A percentile compares a stretch with the other conserved stretches of the same genome.
phyloP scores from a whole-genome alignment of 2,797 vertebrate genomes.

The Crypturellus tataupa region DNA sequence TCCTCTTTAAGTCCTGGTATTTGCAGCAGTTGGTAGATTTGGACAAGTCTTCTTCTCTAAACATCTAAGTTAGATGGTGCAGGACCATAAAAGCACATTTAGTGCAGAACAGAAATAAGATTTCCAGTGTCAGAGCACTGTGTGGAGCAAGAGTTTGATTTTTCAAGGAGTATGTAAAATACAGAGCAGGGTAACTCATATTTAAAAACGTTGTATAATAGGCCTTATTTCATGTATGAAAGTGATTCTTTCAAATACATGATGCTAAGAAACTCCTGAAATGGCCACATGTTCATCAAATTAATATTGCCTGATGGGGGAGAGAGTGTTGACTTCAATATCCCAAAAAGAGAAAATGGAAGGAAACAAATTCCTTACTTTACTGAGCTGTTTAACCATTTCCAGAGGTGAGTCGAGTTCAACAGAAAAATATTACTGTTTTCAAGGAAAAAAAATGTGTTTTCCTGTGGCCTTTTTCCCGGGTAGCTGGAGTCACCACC shows the following conservation, averaged over 20 bases:
- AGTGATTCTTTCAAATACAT: not conserved
- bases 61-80: not conserved
- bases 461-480: not conserved
- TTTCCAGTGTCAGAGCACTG: conserved; percentile 25
- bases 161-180: conserved; percentile 6
- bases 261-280: not conserved
- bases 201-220: conserved; percentile 2
- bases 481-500: not conserved
- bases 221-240: not conserved
- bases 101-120: conserved; percentile 7
- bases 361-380: not conserved
- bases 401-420: not conserved
- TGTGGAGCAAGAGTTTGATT: conserved; percentile 10
- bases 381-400: not conserved
- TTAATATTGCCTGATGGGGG: not conserved
- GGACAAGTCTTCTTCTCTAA: conserved; percentile 1
- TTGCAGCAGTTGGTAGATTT: not conserved
- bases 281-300: not conserved
- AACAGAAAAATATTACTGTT: not conserved
- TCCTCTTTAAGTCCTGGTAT: not conserved
- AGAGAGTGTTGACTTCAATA: conserved; percentile 7
- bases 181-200: not conserved
- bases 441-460: not conserved
- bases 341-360: not conserved
- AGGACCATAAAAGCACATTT: conserved; percentile 8